phyloP scores from a whole-genome alignment of 2,888 invertebrate genomes.

The Branchellion lobata region DNA sequence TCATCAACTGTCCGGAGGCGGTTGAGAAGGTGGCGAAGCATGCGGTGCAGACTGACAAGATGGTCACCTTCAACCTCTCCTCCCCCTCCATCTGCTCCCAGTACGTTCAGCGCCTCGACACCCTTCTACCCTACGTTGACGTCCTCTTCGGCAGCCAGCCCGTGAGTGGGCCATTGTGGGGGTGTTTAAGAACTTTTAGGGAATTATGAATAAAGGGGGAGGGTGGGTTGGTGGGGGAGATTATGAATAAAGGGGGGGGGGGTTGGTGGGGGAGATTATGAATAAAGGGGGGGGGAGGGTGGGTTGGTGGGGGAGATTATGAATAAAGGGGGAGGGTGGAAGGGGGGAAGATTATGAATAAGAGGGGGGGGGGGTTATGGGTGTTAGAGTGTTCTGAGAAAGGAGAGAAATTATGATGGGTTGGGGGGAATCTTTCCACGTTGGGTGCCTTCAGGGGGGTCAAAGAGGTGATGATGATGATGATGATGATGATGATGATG shows the following conservation, averaged over 20 bases:
- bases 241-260: neutral
- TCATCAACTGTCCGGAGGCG: conserved; percentile 87
- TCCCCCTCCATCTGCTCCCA: conserved; percentile 90
- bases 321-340: neutral
- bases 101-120: conserved; percentile 78
- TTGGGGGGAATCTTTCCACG: too few species aligned
- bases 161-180: conserved; percentile 65
- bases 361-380: too few species aligned
- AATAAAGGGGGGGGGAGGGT: too few species aligned
- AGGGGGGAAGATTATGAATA: neutral
- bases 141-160: conserved; percentile 91
- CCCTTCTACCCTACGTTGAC: conserved; percentile 85
- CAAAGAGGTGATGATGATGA: too few species aligned
- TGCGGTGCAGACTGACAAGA: conserved; percentile 70
- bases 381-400: too few species aligned
- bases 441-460: too few species aligned
- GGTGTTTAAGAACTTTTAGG: neutral
- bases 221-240: neutral
- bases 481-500: too few species aligned
- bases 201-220: neutral
- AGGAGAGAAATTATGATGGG: too few species aligned
- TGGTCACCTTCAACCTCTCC: conserved; percentile 88
- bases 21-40: conserved; percentile 80
- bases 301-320: too few species aligned
- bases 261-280: neutral